Percentiles rank a stretch among this genome's conserved stretches.
phyloP scores from a whole-genome alignment of 2,113 vertebrate genomes.

The Oryctolagus cuniculus region mOryCun1.1 NC_091445.1:40910001-40910500 shows the following conservation, averaged over 20 bases:
- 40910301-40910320: slow-evolving; percentile 11
- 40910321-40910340: not conserved
- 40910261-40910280: slow-evolving; percentile 39
- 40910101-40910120: slow-evolving; percentile 64
- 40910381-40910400: not conserved
- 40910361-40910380: not conserved
- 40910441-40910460: not conserved
- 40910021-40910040: slow-evolving; percentile 34
- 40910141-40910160: slow-evolving; percentile 68
- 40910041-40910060: not conserved
- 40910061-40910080: slow-evolving; percentile 63
- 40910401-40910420: not conserved
- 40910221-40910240: slow-evolving; percentile 31
- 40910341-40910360: not conserved
- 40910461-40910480: too few relatives aligned
- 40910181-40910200: slow-evolving; percentile 43
- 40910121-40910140: slow-evolving; percentile 67
- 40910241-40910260: not conserved
- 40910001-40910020: not conserved
- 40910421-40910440: not conserved
- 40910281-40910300: slow-evolving; percentile 29
- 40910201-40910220: slow-evolving; percentile 49
- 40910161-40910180: slow-evolving; percentile 73
- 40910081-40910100: slow-evolving; percentile 68
- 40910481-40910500: too few relatives aligned